These are phyloP conservation scores for Drosophila pseudotakahashii DNA, from an alignment of 2,888 invertebrate genomes.

Conservation along the genomic window DNA sequence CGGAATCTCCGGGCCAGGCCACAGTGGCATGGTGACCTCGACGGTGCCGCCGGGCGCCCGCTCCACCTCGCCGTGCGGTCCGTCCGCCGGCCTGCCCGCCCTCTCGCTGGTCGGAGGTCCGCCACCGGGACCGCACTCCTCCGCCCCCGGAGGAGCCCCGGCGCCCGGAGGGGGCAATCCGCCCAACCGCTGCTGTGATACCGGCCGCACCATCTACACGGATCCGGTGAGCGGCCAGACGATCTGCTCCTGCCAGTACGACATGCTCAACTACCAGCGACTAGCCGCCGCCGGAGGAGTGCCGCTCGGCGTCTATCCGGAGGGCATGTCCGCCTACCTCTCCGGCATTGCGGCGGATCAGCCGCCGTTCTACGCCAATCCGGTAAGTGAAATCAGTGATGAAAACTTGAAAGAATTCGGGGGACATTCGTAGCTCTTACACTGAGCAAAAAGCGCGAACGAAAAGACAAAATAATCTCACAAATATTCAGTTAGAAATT, in stretches of 20 bases:
- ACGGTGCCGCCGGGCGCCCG: constrained; percentile 85
- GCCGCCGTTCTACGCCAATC: constrained; percentile 92
- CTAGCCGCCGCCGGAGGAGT: constrained; percentile 88
- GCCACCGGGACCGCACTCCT: constrained; percentile 37
- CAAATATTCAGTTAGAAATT: too few species aligned
- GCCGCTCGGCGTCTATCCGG: constrained; percentile 92
- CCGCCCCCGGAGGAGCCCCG: constrained; percentile 32
- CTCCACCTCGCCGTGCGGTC: constrained; percentile 85
- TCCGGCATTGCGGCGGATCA: constrained; percentile 93
- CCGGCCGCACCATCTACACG: constrained; percentile 95
- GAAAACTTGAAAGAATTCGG: background rate
- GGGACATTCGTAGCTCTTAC: background rate
- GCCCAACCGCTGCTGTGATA: constrained; percentile 91
- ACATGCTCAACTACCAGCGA: constrained; percentile 91
- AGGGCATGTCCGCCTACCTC: constrained; percentile 94
- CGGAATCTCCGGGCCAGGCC: constrained; percentile 42
- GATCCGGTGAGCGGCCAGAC: constrained; percentile 95
- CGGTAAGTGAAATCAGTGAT: constrained; percentile 87
- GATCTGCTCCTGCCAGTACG: constrained; percentile 95
- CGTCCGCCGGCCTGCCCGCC: constrained; percentile 68
- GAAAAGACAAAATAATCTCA: too few species aligned
- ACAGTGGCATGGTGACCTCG: constrained; percentile 84
- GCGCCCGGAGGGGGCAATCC: constrained; percentile 46
- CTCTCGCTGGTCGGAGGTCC: constrained; percentile 69
- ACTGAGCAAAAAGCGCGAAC: background rate